Conservation (phyloP, 2,113 vertebrate species). For the Eublepharis macularius region DNA sequence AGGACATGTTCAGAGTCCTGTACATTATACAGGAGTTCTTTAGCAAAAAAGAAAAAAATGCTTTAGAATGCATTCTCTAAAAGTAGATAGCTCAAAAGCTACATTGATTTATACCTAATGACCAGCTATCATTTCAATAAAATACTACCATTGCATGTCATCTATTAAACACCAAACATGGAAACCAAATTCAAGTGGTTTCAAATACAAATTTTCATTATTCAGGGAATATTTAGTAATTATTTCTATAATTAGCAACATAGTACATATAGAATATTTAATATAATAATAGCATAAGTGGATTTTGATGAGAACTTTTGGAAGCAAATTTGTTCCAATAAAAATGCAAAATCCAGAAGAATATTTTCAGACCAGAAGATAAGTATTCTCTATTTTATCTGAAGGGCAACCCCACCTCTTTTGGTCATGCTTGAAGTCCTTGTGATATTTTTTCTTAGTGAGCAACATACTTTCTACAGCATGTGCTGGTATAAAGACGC, state of each 20-base stretch:
- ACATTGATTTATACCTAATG: background rate
- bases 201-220: background rate
- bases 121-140: background rate
- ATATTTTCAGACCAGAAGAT: background rate
- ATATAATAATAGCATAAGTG: background rate
- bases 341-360: background rate
- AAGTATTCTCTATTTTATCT: background rate
- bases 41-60: background rate
- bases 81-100: background rate
- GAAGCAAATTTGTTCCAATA: background rate
- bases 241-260: background rate
- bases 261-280: background rate
- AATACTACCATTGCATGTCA: background rate
- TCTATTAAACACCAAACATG: background rate
- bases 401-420: background rate
- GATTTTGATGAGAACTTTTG: background rate
- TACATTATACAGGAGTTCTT: background rate
- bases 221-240: background rate
- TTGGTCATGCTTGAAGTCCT: background rate
- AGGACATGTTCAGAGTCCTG: background rate
- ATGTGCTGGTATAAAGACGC: background rate
- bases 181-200: background rate
- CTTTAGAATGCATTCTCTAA: background rate
- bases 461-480: constrained; percentile 2
- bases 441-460: background rate